Evolutionary conservation across 2,888 invertebrate species (phyloP), one percentile per base, ranked within the genome.

Genomic region (Diplazon laetatorius): DNA sequence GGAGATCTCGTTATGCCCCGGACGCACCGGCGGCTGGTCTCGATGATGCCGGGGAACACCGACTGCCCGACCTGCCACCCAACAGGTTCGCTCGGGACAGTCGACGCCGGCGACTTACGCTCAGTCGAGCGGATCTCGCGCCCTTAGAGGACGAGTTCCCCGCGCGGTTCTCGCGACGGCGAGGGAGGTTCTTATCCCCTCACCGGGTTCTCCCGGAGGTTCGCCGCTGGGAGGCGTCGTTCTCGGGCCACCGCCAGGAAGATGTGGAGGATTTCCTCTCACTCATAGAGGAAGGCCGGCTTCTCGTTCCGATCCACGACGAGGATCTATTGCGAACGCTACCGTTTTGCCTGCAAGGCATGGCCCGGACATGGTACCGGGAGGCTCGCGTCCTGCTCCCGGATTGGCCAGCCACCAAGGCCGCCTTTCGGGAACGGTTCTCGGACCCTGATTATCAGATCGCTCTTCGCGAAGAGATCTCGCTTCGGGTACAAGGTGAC

Each of bases 381-480:
- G 57, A 55, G 6, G 12, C 18, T n/a, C 42, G 35, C 1, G 25
- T 12, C 2, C 3, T 18, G n/a, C 22, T 37, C 1, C 22, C 14
- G 14, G 39, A 10, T 1, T 69, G 68, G 68, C 1, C 6, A 6
- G 55, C 8, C 1, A 1, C 25, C 0, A 22, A 65, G 16, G 30
- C 37, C 5, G 50, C 22, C 0, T 20, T 63, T 1, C 48, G 72
- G 0, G 20, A 37, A 1, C 52, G 22, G 1, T 72, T 63, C 62
- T 48, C 22, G 0, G 42, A 57, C 10, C 59, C 70, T 0, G 60
- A 70, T 30, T 70, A 70, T 14, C 70, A 70, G 20, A 59, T 52
- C 22, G 62, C 72, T 0, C 35, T 71, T 0, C 71, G 57, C 0
- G 55, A 68, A 8, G 60, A 75, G 30, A 75, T 68, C 14, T 12